Evolutionary conservation across 2,113 vertebrate species (phyloP).

Genomic region (Lota lota): DNA sequence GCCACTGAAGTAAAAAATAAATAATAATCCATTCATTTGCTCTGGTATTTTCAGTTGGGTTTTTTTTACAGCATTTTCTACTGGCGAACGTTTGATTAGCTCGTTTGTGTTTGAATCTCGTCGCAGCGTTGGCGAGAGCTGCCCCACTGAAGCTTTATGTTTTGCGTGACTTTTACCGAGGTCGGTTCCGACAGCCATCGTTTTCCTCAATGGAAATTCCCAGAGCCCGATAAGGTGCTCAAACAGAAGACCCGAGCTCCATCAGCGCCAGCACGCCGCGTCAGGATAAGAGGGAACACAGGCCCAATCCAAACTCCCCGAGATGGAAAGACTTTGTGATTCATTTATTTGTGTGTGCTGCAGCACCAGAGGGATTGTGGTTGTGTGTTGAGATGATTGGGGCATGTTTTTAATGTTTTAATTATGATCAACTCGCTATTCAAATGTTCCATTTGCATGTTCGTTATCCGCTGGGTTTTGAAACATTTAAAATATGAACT

Average conservation of each 20-base stretch:
- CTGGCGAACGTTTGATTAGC: slow-evolving; percentile 58
- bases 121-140: slow-evolving; percentile 28
- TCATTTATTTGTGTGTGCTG: slow-evolving; percentile 18
- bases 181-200: slow-evolving; percentile 48
- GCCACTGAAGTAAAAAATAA: no score
- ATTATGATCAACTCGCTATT: no score
- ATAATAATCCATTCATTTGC: no score
- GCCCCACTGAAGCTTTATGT: slow-evolving; percentile 48
- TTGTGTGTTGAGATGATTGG: no score
- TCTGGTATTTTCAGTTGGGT: no score
- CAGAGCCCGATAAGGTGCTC: slow-evolving; percentile 30
- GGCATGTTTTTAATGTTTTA: no score
- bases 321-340: slow-evolving; percentile 31
- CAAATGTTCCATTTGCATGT: no score
- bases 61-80: slow-evolving; percentile 34
- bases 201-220: slow-evolving; percentile 36
- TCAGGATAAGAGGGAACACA: slow-evolving; percentile 14
- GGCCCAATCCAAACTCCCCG: slow-evolving; percentile 39
- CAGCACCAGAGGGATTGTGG: no score
- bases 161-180: slow-evolving; percentile 55
- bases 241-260: slow-evolving; percentile 21
- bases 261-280: slow-evolving; percentile 24
- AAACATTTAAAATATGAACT: not conserved
- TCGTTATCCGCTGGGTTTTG: not conserved
- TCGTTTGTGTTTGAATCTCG: slow-evolving; percentile 59